phyloP scores from a whole-genome alignment of 2,113 vertebrate genomes.

The Elgaria multicarinata region DNA sequence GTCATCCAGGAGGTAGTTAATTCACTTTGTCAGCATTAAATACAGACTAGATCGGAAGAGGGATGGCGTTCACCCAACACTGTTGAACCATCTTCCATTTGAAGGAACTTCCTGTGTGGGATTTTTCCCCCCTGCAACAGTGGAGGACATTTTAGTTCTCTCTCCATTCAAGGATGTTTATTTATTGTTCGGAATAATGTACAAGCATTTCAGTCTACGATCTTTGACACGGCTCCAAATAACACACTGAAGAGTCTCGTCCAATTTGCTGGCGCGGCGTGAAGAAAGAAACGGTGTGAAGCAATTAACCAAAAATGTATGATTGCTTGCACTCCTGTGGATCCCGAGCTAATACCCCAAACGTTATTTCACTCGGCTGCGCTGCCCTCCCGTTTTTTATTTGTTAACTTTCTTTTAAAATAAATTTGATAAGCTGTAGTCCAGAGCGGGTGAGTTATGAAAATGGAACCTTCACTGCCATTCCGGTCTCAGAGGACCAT shows the following conservation, averaged over 20 bases:
- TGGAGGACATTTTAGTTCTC: constrained; percentile 21
- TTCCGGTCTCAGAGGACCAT: constrained; percentile 59
- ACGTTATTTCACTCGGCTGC: constrained; percentile 56
- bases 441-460: constrained; percentile 63
- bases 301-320: constrained; percentile 73
- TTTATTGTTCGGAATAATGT: constrained; percentile 34
- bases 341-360: constrained; percentile 50
- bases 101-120: not conserved
- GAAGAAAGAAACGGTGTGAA: constrained; percentile 72
- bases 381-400: constrained; percentile 58
- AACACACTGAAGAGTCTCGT: constrained; percentile 61
- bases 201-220: constrained; percentile 27
- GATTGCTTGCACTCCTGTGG: constrained; percentile 64
- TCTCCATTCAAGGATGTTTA: constrained; percentile 46
- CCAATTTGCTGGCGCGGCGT: constrained; percentile 67
- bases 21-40: not conserved
- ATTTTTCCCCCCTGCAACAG: constrained; percentile 20
- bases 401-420: constrained; percentile 67
- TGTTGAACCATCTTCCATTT: not conserved
- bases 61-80: not conserved
- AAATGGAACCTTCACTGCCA: constrained; percentile 71
- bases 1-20: not conserved
- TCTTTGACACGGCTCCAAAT: constrained; percentile 64
- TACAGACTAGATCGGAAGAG: not conserved
- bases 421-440: constrained; percentile 65